Evolutionary conservation across 2,797 vertebrate species (phyloP).

Genomic region (Tokudaia tokunoshimensis): DNA sequence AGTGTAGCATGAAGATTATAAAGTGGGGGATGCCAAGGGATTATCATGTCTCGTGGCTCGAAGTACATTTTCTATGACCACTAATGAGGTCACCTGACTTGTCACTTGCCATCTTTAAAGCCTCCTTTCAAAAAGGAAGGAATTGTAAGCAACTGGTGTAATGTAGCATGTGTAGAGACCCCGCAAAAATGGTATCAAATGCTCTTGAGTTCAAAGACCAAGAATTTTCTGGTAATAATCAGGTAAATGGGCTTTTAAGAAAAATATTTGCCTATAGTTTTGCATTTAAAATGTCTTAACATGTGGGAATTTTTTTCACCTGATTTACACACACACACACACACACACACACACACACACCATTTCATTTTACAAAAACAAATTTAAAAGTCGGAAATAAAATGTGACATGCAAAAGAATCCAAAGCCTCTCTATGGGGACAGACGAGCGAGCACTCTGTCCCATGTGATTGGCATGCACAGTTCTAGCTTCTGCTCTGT

Average conservation of each 20-base stretch:
- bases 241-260: not conserved
- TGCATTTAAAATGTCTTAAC: not conserved
- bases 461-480: not conserved
- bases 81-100: not conserved
- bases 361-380: not conserved
- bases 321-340: not conserved
- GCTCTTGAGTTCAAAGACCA: not conserved
- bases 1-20: not conserved
- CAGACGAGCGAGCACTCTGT: not conserved
- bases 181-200: conserved; percentile 7
- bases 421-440: not conserved
- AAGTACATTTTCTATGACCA: not conserved
- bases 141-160: not conserved
- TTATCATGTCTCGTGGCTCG: not conserved
- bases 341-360: not conserved
- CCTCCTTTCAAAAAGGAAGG: not conserved
- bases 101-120: not conserved
- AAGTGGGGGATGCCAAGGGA: not conserved
- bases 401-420: not conserved
- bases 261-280: not conserved
- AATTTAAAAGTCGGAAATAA: conserved; percentile 32
- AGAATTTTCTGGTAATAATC: not conserved
- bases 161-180: not conserved
- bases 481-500: not conserved
- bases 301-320: not conserved